These are phyloP conservation scores for Grantiella picta DNA, from an alignment of 2,113 vertebrate genomes.

Conservation along the genomic window DNA sequence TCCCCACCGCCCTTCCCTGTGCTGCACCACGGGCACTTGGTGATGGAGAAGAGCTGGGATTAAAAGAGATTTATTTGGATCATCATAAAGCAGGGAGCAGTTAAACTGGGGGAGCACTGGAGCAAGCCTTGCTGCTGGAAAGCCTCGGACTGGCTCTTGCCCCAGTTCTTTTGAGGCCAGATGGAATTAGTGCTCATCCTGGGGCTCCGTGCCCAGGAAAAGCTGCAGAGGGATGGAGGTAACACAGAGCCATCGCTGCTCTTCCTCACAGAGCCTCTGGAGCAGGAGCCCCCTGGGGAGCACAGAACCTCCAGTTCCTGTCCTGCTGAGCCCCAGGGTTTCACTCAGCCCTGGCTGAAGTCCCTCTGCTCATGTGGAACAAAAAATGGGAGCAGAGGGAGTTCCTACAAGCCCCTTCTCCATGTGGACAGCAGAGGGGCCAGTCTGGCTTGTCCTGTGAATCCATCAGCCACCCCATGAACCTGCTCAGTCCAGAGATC, in stretches of 20 bases:
- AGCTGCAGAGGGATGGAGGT: background rate
- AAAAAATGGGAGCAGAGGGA: background rate
- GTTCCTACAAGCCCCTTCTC: background rate
- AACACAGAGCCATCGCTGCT: background rate
- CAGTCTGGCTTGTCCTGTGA: background rate
- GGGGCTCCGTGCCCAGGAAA: background rate
- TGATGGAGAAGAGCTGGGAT: background rate
- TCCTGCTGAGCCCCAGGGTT: background rate
- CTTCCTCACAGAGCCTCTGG: accelerated
- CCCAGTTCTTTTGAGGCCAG: background rate
- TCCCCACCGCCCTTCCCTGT: background rate
- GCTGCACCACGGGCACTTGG: background rate
- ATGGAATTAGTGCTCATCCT: background rate
- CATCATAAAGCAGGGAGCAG: background rate
- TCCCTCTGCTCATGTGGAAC: background rate
- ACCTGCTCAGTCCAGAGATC: accelerated
- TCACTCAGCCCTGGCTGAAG: background rate
- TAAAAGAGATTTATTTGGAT: background rate
- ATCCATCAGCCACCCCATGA: accelerated
- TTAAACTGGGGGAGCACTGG: background rate
- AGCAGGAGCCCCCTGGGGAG: accelerated
- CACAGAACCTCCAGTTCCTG: accelerated
- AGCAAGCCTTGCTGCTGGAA: background rate
- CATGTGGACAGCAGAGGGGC: background rate
- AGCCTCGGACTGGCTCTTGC: background rate